These are phyloP conservation scores for Cecidostiba fungosa DNA, from an alignment of 2,888 invertebrate species.

Conservation along the genomic window DNA sequence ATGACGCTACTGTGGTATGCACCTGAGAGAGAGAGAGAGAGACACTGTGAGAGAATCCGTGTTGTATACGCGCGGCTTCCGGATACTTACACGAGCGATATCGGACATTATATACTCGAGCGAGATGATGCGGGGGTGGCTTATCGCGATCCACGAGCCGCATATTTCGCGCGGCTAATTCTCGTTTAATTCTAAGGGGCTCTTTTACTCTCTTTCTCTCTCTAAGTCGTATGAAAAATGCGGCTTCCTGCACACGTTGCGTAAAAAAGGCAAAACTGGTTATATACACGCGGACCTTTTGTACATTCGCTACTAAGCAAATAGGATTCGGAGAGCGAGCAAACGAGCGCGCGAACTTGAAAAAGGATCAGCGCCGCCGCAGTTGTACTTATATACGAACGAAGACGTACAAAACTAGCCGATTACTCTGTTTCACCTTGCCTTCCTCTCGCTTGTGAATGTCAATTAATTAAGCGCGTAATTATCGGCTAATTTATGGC, in stretches of 20 bases:
- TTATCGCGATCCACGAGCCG: slow-evolving; percentile 58
- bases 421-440: slow-evolving; percentile 43
- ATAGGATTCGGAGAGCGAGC: slow-evolving; percentile 38
- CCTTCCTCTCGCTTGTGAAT: neutral
- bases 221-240: neutral
- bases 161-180: slow-evolving; percentile 59
- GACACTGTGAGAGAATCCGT: slow-evolving; percentile 16
- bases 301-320: slow-evolving; percentile 16
- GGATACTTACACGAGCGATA: slow-evolving; percentile 1
- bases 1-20: neutral
- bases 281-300: neutral
- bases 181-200: slow-evolving; percentile 16
- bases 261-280: neutral
- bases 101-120: neutral
- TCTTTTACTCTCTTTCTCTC: neutral
- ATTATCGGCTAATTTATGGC: slow-evolving; percentile 50
- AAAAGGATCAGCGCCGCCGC: slow-evolving; percentile 41
- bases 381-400: neutral
- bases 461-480: slow-evolving; percentile 58
- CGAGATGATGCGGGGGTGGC: slow-evolving; percentile 8
- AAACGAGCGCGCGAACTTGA: slow-evolving; percentile 42
- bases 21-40: neutral
- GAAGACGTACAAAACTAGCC: slow-evolving; percentile 57
- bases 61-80: slow-evolving; percentile 7
- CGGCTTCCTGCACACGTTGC: neutral